Conservation (phyloP, 1,140 invertebrate species). For the Leguminivora glycinivorella region DNA sequence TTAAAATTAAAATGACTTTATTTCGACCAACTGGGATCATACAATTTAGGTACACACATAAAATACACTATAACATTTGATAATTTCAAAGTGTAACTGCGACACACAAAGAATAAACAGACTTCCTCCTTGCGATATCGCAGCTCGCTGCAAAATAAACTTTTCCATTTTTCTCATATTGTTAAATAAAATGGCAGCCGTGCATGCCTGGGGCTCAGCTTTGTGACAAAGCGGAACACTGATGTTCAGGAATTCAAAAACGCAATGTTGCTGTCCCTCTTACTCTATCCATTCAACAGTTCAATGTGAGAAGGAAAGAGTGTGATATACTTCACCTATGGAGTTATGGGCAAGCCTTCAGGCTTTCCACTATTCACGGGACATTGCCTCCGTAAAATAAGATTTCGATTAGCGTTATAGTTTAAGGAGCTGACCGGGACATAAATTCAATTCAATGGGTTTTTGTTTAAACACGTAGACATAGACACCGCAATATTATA, state of each 20-base stretch:
- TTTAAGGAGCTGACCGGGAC: conserved; percentile 38
- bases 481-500: too few relatives aligned
- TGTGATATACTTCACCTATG: neutral
- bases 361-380: conserved; percentile 59
- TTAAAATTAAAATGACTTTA: too few relatives aligned
- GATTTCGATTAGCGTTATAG: conserved; percentile 61
- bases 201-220: conserved; percentile 6
- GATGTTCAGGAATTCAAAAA: neutral
- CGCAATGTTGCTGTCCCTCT: neutral
- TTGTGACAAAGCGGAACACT: conserved; percentile 10
- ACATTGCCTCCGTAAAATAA: conserved; percentile 67
- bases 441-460: conserved; percentile 33
- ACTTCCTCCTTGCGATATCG: conserved; percentile 2
- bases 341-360: conserved; percentile 24
- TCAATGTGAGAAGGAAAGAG: neutral
- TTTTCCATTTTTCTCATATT: conserved; percentile 20
- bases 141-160: conserved; percentile 12
- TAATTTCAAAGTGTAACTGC: neutral
- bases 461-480: conserved; percentile 21
- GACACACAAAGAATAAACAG: conserved; percentile 14
- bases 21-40: too few relatives aligned
- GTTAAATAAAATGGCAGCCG: conserved; percentile 29
- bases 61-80: neutral
- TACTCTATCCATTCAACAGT: neutral
- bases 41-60: too few relatives aligned